These are phyloP conservation scores for Erinaceus europaeus DNA, from an alignment of 2,113 vertebrate species.

Conservation along the genomic window DNA sequence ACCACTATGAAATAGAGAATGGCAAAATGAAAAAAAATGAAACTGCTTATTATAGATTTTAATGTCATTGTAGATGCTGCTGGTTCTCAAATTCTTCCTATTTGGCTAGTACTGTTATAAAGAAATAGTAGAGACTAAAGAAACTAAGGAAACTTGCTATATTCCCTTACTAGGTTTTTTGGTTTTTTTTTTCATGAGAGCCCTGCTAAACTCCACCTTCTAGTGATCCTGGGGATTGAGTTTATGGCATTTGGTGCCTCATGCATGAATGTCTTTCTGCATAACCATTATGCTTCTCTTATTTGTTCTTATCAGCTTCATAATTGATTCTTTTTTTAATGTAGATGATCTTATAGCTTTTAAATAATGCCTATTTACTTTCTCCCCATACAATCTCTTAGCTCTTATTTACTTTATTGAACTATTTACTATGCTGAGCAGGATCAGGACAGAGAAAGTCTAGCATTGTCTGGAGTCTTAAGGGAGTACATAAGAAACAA, in stretches of 20 bases:
- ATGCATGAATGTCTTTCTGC: too few species aligned
- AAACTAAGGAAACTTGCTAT: not conserved
- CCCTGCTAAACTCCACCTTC: too few species aligned
- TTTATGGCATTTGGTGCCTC: too few species aligned
- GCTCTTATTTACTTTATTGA: not conserved
- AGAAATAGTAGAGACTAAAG: not conserved
- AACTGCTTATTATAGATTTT: not conserved
- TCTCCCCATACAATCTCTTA: not conserved
- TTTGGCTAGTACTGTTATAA: not conserved
- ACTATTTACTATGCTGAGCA: not conserved
- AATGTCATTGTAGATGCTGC: not conserved
- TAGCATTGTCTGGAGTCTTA: not conserved
- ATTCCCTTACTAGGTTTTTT: not conserved
- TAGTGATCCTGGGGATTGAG: too few species aligned
- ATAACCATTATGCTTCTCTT: too few species aligned
- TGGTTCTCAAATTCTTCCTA: not conserved
- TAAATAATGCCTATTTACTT: not conserved
- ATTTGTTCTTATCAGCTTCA: not conserved
- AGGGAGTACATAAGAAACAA: not conserved
- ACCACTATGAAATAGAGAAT: constrained; percentile 21
- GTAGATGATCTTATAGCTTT: not conserved
- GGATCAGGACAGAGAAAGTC: not conserved
- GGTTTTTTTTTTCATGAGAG: too few species aligned
- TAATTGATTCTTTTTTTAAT: not conserved
- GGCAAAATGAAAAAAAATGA: not conserved